These are phyloP conservation scores for Bombus cullumanus DNA, from an alignment of 1,140 invertebrate species.

Conservation along the genomic window DNA sequence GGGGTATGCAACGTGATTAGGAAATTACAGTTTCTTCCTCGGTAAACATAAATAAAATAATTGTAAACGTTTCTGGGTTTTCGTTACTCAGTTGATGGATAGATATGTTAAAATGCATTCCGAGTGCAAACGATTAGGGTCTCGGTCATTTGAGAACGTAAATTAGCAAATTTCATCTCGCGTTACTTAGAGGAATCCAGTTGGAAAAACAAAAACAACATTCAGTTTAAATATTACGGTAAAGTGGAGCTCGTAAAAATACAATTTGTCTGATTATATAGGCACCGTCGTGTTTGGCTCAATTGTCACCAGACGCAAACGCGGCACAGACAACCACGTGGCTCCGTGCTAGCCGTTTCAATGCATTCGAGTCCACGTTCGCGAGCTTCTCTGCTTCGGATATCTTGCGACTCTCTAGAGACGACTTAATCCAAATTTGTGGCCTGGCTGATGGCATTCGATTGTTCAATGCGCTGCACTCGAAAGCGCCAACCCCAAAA, in stretches of 20 bases:
- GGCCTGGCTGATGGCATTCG: conserved; percentile 95
- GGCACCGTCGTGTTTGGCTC: conserved; percentile 71
- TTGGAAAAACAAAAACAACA: background rate
- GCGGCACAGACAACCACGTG: conserved; percentile 90
- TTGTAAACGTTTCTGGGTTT: background rate
- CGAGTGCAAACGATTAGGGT: background rate
- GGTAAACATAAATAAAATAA: background rate
- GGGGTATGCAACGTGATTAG: too few species aligned
- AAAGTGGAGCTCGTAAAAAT: background rate
- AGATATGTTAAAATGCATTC: background rate
- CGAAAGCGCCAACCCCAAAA: conserved; percentile 89
- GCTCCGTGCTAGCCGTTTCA: conserved; percentile 91
- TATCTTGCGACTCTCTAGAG: conserved; percentile 91
- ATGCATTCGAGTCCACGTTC: conserved; percentile 89
- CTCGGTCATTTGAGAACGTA: background rate
- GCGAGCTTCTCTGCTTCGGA: conserved; percentile 94
- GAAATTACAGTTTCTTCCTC: too few species aligned
- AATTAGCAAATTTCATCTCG: background rate
- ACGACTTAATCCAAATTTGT: conserved; percentile 97
- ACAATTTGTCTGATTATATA: conserved; percentile 7
- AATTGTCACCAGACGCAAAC: conserved; percentile 84
- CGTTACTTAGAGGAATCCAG: background rate
- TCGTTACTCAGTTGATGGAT: background rate
- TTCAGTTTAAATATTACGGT: background rate
- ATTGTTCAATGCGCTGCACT: conserved; percentile 94